Conservation (phyloP, 2,888 invertebrate species). For the Pollenia amentaria region DNA sequence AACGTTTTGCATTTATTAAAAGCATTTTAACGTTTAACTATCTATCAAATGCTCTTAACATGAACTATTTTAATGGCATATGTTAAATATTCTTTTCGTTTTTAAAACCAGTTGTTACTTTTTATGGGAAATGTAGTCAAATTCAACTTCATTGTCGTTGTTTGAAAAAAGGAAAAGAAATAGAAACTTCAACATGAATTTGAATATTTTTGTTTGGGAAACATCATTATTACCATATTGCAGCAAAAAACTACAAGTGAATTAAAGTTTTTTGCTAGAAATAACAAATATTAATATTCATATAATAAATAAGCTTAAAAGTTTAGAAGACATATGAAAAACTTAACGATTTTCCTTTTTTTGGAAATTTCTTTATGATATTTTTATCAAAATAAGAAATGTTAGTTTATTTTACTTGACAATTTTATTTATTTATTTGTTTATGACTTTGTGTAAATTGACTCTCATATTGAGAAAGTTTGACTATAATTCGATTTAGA, state of each 20-base stretch:
- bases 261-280: slow-evolving; percentile 13
- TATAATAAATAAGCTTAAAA: slow-evolving; percentile 1
- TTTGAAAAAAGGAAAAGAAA: background rate
- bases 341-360: background rate
- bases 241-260: slow-evolving; percentile 1
- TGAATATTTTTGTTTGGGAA: slow-evolving; percentile 33
- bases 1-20: slow-evolving; percentile 50
- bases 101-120: background rate
- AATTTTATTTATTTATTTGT: slow-evolving; percentile 22
- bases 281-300: too few relatives aligned
- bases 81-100: slow-evolving; percentile 24
- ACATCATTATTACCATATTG: slow-evolving; percentile 1
- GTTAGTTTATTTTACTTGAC: slow-evolving; percentile 2
- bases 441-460: background rate
- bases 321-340: background rate
- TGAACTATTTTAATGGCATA: slow-evolving; percentile 39
- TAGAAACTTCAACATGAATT: slow-evolving; percentile 9
- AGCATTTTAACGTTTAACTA: slow-evolving; percentile 51
- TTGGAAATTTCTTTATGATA: background rate
- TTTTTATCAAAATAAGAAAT: background rate
- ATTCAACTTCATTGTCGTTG: slow-evolving; percentile 33
- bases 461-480: slow-evolving; percentile 51
- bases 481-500: slow-evolving; percentile 63
- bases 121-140: slow-evolving; percentile 12
- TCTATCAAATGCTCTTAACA: slow-evolving; percentile 43